Evolutionary conservation across 1,140 invertebrate genomes (phyloP), one percentile per base, ranked within the genome.

Genomic region (Atta colombica): DNA sequence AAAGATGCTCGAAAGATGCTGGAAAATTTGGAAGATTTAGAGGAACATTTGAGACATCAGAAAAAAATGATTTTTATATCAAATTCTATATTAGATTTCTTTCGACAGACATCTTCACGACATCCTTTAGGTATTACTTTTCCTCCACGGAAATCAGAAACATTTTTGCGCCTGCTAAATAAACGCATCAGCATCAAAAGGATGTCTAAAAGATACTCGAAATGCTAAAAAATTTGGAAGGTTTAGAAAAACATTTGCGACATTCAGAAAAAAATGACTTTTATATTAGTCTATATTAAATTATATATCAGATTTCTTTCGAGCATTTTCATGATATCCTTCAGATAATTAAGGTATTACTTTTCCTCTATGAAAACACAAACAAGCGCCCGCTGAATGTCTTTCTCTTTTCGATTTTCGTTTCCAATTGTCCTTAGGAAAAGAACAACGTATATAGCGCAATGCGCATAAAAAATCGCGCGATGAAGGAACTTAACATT

Each of bases 401-500:
- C 82, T 85, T 39, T 18, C 58, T 63, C 25, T 63, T 51, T 78
- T 78, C 81, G 45, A 61, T 45, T 53, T 25, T 61, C 72, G 25
- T 25, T 28, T 58, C 66, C 51, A 18, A 51, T 16, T 31, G 35
- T 65, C 16, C 61, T 86, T 80, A 71, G 51, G 16, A 81, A 88
- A 71, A 75, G 49, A 28, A 53, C 25, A 69, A 68, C 58, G 77
- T 78, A 78, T 85, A 85, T 72, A 74, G 53, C 51, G 68, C 84
- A 16, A 31, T 16, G 25, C 39, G 63, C 78, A 53, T 77, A 35
- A 65, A 81, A 60, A 77, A 85, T 86, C 87, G 81, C 53, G 75
- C 55, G 71, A 86, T 55, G 69, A 77, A 72, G 87, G 87, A 89
- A 88, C 88, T 92, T 78, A 82, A 65, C 45, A 60, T 87, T 80